Evolutionary conservation across 2,113 vertebrate genomes (phyloP).

Genomic region (Rhinopomastus cyanomelas): DNA sequence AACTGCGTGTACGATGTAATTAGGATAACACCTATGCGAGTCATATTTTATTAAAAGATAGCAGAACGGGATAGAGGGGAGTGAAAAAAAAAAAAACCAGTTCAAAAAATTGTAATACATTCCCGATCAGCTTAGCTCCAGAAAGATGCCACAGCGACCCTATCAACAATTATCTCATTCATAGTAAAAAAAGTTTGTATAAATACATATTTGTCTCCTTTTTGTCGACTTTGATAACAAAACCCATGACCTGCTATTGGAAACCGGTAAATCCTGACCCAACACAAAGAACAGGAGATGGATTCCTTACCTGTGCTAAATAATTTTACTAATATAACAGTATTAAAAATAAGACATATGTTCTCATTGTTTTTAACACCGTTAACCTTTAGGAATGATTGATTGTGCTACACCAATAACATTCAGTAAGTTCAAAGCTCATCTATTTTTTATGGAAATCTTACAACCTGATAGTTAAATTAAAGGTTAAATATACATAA

Average conservation of each 20-base stretch:
- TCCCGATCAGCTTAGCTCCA: background rate
- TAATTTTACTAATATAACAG: constrained; percentile 72
- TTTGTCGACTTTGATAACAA: constrained; percentile 11
- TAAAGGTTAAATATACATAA: constrained; percentile 84
- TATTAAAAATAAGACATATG: constrained; percentile 79
- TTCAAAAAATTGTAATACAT: background rate
- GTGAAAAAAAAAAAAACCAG: constrained; percentile 23
- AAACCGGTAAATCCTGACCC: constrained; percentile 25
- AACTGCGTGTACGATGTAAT: constrained; percentile 42
- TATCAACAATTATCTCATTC: background rate
- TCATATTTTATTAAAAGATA: constrained; percentile 66
- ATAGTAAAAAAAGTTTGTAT: constrained; percentile 11
- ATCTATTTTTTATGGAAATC: constrained; percentile 82
- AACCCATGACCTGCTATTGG: background rate
- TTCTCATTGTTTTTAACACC: constrained; percentile 77
- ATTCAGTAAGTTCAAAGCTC: constrained; percentile 78
- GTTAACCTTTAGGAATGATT: constrained; percentile 82
- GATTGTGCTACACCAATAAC: constrained; percentile 72
- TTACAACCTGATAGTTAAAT: constrained; percentile 80
- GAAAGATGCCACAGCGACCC: background rate
- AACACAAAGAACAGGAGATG: constrained; percentile 25
- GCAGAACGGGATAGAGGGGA: constrained; percentile 36
- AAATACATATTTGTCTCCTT: constrained; percentile 21
- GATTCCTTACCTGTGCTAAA: constrained; percentile 53
- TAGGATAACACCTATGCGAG: constrained; percentile 63